Conservation (phyloP, 2,113 vertebrate species). For the Mastomys coucha region DNA sequence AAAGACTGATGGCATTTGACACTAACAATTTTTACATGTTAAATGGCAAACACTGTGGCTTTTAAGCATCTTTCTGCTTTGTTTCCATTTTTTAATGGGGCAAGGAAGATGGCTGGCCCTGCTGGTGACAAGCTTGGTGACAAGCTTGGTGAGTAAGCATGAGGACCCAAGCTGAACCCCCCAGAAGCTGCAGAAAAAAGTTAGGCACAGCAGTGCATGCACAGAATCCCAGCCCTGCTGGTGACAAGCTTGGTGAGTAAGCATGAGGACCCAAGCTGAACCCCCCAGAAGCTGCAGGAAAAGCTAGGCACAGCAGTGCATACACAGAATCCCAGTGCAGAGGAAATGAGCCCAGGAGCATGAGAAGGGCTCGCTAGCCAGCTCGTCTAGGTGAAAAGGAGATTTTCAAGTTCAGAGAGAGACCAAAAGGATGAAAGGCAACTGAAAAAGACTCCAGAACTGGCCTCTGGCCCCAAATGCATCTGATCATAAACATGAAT, state of each 20-base stretch:
- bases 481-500: background rate
- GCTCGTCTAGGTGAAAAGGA: background rate
- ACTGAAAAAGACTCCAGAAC: background rate
- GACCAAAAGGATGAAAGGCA: background rate
- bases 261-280: background rate
- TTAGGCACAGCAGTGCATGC: background rate
- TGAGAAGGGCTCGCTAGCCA: too few relatives aligned
- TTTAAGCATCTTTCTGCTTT: background rate
- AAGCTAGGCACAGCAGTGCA: background rate
- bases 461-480: background rate
- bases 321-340: too few relatives aligned
- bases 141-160: background rate
- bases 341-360: background rate
- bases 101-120: background rate
- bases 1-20: constrained; percentile 54
- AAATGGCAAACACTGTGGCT: constrained; percentile 27
- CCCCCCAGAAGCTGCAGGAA: background rate
- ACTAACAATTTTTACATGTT: constrained; percentile 40
- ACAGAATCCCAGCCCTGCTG: too few relatives aligned
- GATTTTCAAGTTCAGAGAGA: background rate
- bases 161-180: background rate
- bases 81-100: background rate
- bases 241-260: background rate
- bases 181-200: background rate
- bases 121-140: too few relatives aligned